These are phyloP conservation scores for Melanostigma gelatinosum DNA, from an alignment of 2,113 vertebrate species.

Conservation along the genomic window DNA sequence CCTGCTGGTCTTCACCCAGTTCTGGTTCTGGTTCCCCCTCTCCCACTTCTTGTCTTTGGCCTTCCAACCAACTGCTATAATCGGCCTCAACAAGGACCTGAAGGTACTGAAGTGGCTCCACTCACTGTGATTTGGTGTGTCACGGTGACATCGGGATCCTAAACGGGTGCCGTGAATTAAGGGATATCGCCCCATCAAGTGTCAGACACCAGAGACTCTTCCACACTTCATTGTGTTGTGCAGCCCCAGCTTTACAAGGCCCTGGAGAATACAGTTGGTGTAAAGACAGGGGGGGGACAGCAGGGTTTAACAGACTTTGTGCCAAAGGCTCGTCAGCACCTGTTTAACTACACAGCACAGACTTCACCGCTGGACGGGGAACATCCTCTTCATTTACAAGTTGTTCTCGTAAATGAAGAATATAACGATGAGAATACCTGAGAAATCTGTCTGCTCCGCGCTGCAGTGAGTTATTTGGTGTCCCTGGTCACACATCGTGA, in stretches of 20 bases:
- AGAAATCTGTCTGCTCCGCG: not conserved
- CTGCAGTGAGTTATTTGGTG: conserved; percentile 11
- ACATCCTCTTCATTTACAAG: not conserved
- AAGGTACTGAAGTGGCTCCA: conserved; percentile 84
- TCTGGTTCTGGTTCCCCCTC: conserved; percentile 99
- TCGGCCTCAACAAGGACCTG: conserved; percentile 98
- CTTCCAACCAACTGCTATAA: conserved; percentile 98
- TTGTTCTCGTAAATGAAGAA: not conserved
- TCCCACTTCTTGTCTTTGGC: conserved; percentile 96
- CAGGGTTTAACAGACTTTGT: conserved; percentile 5
- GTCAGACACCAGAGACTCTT: conserved; percentile 3
- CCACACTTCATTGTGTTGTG: conserved; percentile 9
- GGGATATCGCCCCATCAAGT: not conserved
- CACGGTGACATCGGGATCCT: conserved; percentile 41
- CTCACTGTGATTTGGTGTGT: not conserved
- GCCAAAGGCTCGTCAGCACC: conserved; percentile 19
- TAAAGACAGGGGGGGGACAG: conserved; percentile 10
- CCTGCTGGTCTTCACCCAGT: conserved; percentile 98
- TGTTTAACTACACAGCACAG: conserved; percentile 22
- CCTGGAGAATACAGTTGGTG: conserved; percentile 7
- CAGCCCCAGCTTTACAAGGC: not conserved
- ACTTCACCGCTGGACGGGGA: not conserved
- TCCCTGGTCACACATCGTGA: not conserved
- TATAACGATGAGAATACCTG: not conserved
- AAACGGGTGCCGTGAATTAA: conserved; percentile 1